phyloP scores from a whole-genome alignment of 1,140 invertebrate species.

The Fopius arisanus region DNA sequence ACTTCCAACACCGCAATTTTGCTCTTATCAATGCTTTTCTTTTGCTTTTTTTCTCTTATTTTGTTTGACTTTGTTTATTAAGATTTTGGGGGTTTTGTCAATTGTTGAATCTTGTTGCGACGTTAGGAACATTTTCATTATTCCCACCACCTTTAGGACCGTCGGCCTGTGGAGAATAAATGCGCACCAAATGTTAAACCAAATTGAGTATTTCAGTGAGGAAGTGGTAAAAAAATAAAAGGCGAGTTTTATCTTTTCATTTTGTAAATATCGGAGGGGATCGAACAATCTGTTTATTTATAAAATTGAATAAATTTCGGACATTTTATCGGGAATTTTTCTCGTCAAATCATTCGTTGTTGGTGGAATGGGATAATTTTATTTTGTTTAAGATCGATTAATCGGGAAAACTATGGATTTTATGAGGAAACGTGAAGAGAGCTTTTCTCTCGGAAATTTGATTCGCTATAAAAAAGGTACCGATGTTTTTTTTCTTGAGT shows the following conservation, averaged over 20 bases:
- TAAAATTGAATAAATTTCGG: too few relatives aligned
- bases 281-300: too few relatives aligned
- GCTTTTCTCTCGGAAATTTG: too few relatives aligned
- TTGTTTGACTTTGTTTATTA: neutral
- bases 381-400: too few relatives aligned
- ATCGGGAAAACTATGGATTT: too few relatives aligned
- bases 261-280: too few relatives aligned
- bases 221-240: neutral
- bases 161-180: constrained; percentile 31
- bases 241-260: neutral
- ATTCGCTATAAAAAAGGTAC: too few relatives aligned
- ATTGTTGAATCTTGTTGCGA: neutral
- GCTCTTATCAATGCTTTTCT: neutral
- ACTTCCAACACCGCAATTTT: neutral
- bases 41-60: neutral
- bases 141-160: constrained; percentile 17
- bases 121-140: neutral
- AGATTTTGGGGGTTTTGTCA: neutral
- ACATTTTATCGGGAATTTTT: too few relatives aligned
- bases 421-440: too few relatives aligned
- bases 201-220: neutral
- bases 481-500: too few relatives aligned
- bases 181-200: constrained; percentile 22
- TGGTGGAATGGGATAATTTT: too few relatives aligned
- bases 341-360: too few relatives aligned